phyloP scores from a whole-genome alignment of 2,113 vertebrate species.

The Entelurus aequoreus region DNA sequence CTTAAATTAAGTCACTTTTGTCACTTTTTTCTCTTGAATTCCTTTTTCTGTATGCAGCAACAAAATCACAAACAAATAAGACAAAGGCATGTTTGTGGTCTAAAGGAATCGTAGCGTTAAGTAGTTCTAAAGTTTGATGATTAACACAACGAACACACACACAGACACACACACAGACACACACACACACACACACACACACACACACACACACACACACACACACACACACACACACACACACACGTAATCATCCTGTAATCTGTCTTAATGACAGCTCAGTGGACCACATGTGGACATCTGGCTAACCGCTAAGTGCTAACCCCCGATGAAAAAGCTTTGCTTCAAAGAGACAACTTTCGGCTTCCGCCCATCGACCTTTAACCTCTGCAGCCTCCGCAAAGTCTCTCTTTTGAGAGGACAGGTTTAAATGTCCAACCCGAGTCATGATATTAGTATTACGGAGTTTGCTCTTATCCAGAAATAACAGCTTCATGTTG shows the following conservation, averaged over 20 bases:
- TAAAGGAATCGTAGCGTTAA: too few species aligned
- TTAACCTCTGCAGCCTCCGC: conserved; percentile 1
- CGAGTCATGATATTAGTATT: too few species aligned
- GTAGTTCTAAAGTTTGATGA: too few species aligned
- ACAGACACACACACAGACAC: not conserved
- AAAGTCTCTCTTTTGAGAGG: not conserved
- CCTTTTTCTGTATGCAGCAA: not conserved
- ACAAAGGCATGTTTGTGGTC: too few species aligned
- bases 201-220: not conserved
- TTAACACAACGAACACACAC: not conserved
- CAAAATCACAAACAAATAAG: not conserved
- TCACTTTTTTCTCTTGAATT: not conserved
- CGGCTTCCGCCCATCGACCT: not conserved
- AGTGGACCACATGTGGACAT: conserved; percentile 23
- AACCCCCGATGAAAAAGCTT: conserved; percentile 24
- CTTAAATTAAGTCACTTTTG: not conserved
- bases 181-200: not conserved
- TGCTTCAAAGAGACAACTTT: conserved; percentile 9
- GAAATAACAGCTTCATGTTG: too few species aligned
- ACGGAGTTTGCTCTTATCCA: too few species aligned
- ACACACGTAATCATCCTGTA: conserved; percentile 33
- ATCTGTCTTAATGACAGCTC: conserved; percentile 41
- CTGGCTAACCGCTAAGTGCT: conserved; percentile 12
- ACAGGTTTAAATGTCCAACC: not conserved
- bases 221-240: too few species aligned